A percentile compares a stretch with the other conserved stretches of the same genome.
These are phyloP conservation scores for Anguilla japonica DNA, from an alignment of 2,113 vertebrate species.

Conservation along the genomic window DNA sequence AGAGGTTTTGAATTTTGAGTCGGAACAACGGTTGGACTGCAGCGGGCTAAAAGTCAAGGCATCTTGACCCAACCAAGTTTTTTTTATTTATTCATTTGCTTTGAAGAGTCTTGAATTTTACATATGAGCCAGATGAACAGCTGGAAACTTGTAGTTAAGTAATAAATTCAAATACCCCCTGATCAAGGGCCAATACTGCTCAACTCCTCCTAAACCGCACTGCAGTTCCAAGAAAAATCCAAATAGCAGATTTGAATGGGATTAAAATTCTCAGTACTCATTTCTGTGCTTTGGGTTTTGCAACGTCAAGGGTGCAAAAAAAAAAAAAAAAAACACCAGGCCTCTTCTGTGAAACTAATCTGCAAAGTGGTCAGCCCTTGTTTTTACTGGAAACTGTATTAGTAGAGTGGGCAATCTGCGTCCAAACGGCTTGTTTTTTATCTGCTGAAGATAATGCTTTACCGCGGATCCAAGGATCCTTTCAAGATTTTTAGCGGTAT, in stretches of 20 bases:
- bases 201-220: background rate
- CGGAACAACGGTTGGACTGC: no score
- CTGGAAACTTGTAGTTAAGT: background rate
- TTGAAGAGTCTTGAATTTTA: background rate
- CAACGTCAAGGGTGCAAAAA: background rate
- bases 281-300: background rate
- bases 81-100: background rate
- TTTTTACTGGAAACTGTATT: background rate
- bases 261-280: background rate
- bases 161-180: background rate
- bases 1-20: no score
- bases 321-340: no score
- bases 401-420: background rate
- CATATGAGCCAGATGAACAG: background rate
- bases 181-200: background rate
- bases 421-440: background rate
- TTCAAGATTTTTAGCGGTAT: background rate
- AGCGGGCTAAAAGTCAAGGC: no score
- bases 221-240: background rate
- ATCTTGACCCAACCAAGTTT: background rate
- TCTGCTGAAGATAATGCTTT: background rate
- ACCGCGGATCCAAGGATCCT: background rate
- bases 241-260: no score
- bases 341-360: background rate
- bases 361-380: background rate